phyloP scores from a whole-genome alignment of 37 sponge, comb jelly and placozoan species.

The Spongilla lacustris region DNA sequence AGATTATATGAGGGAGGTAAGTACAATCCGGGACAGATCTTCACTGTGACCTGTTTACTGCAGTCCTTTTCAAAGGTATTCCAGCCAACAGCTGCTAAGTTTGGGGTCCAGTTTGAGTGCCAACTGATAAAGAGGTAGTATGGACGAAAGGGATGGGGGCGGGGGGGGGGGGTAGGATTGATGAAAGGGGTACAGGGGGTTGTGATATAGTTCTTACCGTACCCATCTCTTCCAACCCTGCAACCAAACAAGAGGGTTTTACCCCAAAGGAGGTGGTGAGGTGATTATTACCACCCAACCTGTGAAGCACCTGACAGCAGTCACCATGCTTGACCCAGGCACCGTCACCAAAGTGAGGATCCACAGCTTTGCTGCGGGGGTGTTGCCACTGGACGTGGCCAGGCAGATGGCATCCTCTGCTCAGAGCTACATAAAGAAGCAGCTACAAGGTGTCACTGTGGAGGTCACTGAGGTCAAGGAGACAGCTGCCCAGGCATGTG shows the following conservation, averaged over 20 bases:
- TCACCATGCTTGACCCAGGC: conserved; percentile 68
- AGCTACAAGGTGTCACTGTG: conserved; percentile 16
- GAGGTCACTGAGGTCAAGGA: conserved; percentile 42
- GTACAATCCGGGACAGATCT: too few species aligned
- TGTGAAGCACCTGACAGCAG: conserved; percentile 43
- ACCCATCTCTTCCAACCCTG: not conserved
- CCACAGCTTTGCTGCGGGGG: conserved; percentile 60
- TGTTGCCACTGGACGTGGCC: conserved; percentile 57
- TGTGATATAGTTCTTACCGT: too few species aligned
- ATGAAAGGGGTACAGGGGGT: too few species aligned
- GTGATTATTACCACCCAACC: conserved; percentile 59
- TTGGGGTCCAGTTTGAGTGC: conserved; percentile 77
- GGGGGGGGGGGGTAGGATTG: too few species aligned
- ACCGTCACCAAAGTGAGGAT: conserved; percentile 32
- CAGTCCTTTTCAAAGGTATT: not conserved
- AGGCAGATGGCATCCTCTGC: conserved; percentile 1
- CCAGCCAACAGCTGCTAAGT: conserved; percentile 44
- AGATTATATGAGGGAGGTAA: conserved; percentile 71
- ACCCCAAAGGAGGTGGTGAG: conserved; percentile 92
- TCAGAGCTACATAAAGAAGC: conserved; percentile 14
- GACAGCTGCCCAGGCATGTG: conserved; percentile 53
- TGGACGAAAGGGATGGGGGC: not conserved
- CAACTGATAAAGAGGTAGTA: conserved; percentile 42
- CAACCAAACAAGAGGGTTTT: conserved; percentile 77
- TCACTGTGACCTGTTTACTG: too few species aligned